Evolutionary conservation across 2,888 invertebrate genomes (phyloP).

Genomic region (Aproaerema taeniolella): DNA sequence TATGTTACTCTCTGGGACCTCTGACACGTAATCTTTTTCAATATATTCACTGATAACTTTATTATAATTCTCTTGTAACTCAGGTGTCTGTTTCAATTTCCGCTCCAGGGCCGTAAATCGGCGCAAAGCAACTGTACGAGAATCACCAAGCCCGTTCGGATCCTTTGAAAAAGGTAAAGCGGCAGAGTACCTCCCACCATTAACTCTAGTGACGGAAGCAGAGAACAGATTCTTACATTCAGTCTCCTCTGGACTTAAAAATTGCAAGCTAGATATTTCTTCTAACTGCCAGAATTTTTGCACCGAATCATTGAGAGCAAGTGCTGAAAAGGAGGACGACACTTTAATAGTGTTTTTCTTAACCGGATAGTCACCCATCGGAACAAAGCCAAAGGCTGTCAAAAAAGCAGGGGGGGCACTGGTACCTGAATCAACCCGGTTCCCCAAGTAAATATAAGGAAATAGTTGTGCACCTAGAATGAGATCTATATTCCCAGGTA

Average conservation of each 20-base stretch:
- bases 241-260: constrained; percentile 12
- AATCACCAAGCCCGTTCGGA: constrained; percentile 12
- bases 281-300: constrained; percentile 9
- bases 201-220: neutral
- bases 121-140: constrained; percentile 7
- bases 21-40: constrained; percentile 9
- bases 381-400: constrained; percentile 10
- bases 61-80: constrained; percentile 7
- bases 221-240: constrained; percentile 6
- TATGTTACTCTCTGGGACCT: neutral
- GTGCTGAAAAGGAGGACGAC: constrained; percentile 3
- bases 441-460: constrained; percentile 11
- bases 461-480: constrained; percentile 13
- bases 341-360: neutral
- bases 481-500: constrained; percentile 13
- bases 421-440: constrained; percentile 2
- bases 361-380: constrained; percentile 9
- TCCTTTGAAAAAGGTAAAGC: constrained; percentile 7
- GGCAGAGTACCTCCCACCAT: constrained; percentile 6
- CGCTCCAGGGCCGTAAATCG: constrained; percentile 10
- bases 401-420: constrained; percentile 9
- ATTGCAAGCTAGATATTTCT: neutral
- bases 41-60: constrained; percentile 11
- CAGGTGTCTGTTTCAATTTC: constrained; percentile 2
- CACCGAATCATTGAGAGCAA: constrained; percentile 3